Evolutionary conservation across 2,113 vertebrate genomes (phyloP), one percentile per base, ranked within the genome.

Genomic region (Pao palembangensis): DNA sequence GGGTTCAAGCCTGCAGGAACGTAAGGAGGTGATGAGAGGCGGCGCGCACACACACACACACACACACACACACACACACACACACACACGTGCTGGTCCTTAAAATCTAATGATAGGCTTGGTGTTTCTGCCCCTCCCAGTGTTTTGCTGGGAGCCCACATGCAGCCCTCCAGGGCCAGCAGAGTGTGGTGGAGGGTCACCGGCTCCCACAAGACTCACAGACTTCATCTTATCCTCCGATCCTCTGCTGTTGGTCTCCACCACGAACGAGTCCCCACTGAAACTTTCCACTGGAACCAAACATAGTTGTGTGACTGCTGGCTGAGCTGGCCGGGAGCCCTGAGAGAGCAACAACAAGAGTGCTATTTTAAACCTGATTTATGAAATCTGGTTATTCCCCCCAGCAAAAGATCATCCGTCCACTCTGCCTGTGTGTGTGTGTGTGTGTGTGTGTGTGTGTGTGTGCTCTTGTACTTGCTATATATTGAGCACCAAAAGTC

Each of bases 111-210:
- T 75, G 72, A 61, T 64, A 69, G 81, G 70, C 64, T 83, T 87
- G 84, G 79, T 84, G 73, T 48, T 46, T 53, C 53, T 76, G 34
- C 69, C 65, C 56, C 58, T 61, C 57, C 70, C 66, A 52, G 64
- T 78, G 83, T 85, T 91, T 88, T 81, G 79, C 84, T 83, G 79
- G 80, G 80, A 71, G 65, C 73, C 85, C 84, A 79, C 85, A 87
- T 57, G 54, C 64, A 79, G 70, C 67, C 55, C 60, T 73, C 25
- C 71, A 58, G 73, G 72, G 83, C 82, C 87, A 87, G 66, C 63
- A 71, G 68, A 79, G 79, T 82, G 84, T 82, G 79, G 83, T 67
- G 68, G 55, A 78, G 81, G 81, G 76, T 87, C 83, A 81, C 83
- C 43, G 57, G 75, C 79, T 76, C 75, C 76, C 80, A 79, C 84